A percentile compares a stretch with the other conserved stretches of the same genome.
Conservation (phyloP, 2,797 vertebrate genomes). For the Coreius guichenoti region DNA sequence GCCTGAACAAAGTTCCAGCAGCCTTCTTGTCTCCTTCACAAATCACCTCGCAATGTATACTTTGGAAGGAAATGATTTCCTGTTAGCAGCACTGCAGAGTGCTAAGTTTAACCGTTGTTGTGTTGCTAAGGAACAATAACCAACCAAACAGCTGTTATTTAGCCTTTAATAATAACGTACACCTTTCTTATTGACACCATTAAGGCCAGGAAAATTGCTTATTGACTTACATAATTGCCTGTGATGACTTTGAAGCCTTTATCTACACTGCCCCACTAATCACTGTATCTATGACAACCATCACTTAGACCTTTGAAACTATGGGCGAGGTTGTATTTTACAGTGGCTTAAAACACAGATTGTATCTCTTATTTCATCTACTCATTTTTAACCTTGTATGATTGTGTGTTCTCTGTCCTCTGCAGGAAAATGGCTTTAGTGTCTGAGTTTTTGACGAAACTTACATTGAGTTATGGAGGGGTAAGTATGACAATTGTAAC, state of each 20-base stretch:
- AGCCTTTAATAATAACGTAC: background rate
- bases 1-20: conserved; percentile 51
- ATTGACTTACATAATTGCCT: background rate
- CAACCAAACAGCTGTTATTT: background rate
- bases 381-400: background rate
- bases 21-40: background rate
- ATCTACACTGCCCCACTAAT: conserved; percentile 18
- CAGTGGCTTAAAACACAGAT: background rate
- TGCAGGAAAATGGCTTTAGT: conserved; percentile 86
- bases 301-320: conserved; percentile 55
- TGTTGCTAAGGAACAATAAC: background rate
- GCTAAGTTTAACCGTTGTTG: background rate
- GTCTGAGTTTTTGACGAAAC: conserved; percentile 89
- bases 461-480: conserved; percentile 83
- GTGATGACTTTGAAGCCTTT: conserved; percentile 10
- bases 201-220: background rate
- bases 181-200: background rate
- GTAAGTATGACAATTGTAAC: conserved; percentile 73
- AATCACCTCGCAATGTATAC: background rate
- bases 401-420: conserved; percentile 15
- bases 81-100: background rate
- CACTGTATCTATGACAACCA: conserved; percentile 31
- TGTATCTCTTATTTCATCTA: background rate
- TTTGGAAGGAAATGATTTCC: background rate
- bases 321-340: conserved; percentile 67